phyloP scores from a whole-genome alignment of 1,140 invertebrate genomes.

The Cephus cinctus region DNA sequence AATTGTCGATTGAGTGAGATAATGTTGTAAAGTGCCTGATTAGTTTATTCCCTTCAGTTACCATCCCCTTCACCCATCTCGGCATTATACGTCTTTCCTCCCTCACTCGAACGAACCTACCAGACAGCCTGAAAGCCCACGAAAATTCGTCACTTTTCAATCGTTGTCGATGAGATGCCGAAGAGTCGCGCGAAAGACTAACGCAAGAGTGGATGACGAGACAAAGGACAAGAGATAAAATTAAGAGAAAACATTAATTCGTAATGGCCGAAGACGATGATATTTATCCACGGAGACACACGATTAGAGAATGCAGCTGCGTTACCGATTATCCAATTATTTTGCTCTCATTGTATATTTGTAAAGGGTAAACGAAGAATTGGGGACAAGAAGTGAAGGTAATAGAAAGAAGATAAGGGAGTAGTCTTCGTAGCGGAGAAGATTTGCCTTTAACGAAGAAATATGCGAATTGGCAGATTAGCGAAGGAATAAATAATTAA shows the following conservation, averaged over 20 bases:
- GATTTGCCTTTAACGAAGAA: not conserved
- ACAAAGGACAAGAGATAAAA: not conserved
- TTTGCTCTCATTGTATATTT: not conserved
- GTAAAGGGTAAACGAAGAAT: too few relatives aligned
- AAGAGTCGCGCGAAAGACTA: not conserved
- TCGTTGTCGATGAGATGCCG: conserved; percentile 6
- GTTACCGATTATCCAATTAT: not conserved
- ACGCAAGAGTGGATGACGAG: not conserved
- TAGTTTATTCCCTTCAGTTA: conserved; percentile 41
- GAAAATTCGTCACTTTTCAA: not conserved
- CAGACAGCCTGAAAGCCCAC: not conserved
- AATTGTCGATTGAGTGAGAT: conserved; percentile 29
- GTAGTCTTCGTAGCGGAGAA: not conserved
- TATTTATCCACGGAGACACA: not conserved
- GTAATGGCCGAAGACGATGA: too few relatives aligned
- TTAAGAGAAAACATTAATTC: too few relatives aligned
- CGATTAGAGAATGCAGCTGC: not conserved
- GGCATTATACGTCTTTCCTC: conserved; percentile 21
- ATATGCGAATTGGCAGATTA: not conserved
- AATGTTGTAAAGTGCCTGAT: conserved; percentile 54
- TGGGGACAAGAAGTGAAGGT: too few relatives aligned
- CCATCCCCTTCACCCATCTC: conserved; percentile 32
- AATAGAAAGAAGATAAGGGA: not conserved
- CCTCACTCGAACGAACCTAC: conserved; percentile 4
- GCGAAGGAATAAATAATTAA: not conserved